Conservation (phyloP, 2,888 invertebrate genomes). For the Linyphia triangularis region DNA sequence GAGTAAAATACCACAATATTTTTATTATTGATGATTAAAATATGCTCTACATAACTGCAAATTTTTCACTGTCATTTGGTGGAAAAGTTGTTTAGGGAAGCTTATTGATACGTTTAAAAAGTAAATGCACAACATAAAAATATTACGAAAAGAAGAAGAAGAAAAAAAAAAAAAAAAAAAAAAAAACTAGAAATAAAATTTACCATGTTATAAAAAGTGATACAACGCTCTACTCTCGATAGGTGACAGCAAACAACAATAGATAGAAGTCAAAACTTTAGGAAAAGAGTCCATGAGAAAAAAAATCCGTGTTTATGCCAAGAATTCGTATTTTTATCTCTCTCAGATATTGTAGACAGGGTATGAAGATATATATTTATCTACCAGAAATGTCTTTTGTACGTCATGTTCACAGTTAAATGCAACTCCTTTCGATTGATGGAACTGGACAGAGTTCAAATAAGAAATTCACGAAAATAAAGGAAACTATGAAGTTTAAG, state of each 20-base stretch:
- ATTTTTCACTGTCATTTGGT: too few relatives aligned
- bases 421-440: background rate
- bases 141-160: too few relatives aligned
- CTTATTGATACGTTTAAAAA: too few relatives aligned
- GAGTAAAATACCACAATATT: too few relatives aligned
- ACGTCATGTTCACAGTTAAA: conserved; percentile 39
- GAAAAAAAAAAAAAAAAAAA: too few relatives aligned
- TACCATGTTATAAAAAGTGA: conserved; percentile 15
- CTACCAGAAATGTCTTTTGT: conserved; percentile 43
- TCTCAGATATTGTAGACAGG: conserved; percentile 7
- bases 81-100: too few relatives aligned
- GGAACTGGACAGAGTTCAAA: background rate
- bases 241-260: conserved; percentile 49
- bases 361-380: conserved; percentile 42
- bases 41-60: too few relatives aligned
- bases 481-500: too few relatives aligned
- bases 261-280: conserved; percentile 31
- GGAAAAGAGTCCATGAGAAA: background rate
- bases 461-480: too few relatives aligned
- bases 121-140: too few relatives aligned
- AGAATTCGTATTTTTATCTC: conserved; percentile 35
- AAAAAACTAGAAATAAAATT: background rate
- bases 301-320: conserved; percentile 14
- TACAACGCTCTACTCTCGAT: conserved; percentile 27
- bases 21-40: too few relatives aligned